Base-by-base conservation (phyloP, 2,113 vertebrate genomes). In the Falco punctatus region DNA sequence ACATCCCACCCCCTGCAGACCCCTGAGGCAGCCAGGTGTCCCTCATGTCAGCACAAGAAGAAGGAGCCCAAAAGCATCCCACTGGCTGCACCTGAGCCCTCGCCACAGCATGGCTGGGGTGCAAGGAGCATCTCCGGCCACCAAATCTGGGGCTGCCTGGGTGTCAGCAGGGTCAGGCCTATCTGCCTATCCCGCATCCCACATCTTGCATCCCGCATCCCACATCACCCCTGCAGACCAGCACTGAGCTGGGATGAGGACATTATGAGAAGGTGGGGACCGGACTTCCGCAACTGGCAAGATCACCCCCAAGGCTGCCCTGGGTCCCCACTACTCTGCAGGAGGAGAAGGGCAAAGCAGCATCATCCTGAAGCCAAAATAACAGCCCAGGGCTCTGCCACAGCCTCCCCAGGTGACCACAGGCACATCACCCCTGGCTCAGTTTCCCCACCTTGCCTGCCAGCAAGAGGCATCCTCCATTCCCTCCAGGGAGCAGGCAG, bases 31-130 rank as follows among this genome's bases (percentile, higher is more conserved):
- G n/a, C 19, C 28, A 59, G 14, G 46, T 23, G 57, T 67, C 10
- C 35, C 38, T 32, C 27, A 8, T 4, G 23, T 26, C 6, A 2
- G 72, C 48, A 16, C 54, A 88, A 73, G 33, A 11, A 38, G n/a
- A 46, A 20, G 35, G 21, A 78, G 10, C 75, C 59, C 48, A 24
- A 51, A 51, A 51, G 24, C 24, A 73, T 55, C n/a, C 49, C 65
- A 49, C 20, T 55, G 65, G n/a, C 52, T 33, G 64, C 40, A 88
- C 3, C 20, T 0, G 0, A 74, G 61, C 33, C 58, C 40, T 30
- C 48, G 38, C 14, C 35, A 18, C 2, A 6, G 35, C 54, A 44
- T 7, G 8, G 40, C 15, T 15, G 15, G 18, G 22, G n/a, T 22
- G 15, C 59, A 44, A 55, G 54, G 35, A 73, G 27, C 44, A 58